Base-by-base conservation (phyloP, 2,113 vertebrate genomes). In the Aegotheles bennettii region DNA sequence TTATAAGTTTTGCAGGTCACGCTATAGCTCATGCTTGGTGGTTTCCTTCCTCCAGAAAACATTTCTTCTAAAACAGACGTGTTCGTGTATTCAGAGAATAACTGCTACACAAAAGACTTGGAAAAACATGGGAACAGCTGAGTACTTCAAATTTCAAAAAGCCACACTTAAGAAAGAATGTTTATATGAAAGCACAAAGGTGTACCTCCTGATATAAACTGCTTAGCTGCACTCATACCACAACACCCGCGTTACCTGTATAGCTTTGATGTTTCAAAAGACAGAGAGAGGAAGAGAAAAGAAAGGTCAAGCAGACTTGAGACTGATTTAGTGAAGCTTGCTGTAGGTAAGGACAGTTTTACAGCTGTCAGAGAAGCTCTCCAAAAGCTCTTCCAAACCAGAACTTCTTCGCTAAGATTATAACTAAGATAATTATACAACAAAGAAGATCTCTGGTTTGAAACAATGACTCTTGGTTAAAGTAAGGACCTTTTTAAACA, bases 221-320 rank as follows among this genome's bases (percentile, higher is more conserved):
- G 29, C 35, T 54, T 13, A 5, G 25, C 38, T 60, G 54, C 51
- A 15, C 24, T 73, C 50, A 53, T 40, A 8, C 33, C 29, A 17
- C 40, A 16, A 3, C 4, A 25, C 2, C 3, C 0, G 3, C 35
- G 43, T 18, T 42, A 74, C 42, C 36, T 29, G 9, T 6, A 25
- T 0, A 42, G 35, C 40, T 54, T 6, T 21, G 60, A n/a, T 3
- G 31, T 24, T 65, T 35, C 35, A 36, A 56, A 40, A 24, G 50
- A 29, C 33, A 51, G 38, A 75, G 8, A 61, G 45, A 35, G 40
- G 42, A 48, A 50, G 23, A 28, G 35, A n/a, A 56, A n/a, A 48
- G 9, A 60, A 54, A 24, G 23, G 45, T 38, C 35, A 57, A n/a
- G 15, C 33, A 35, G 33, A 28, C 36, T 3, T 20, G 16, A 45